Evolutionary conservation across 1,140 invertebrate genomes (phyloP).

Genomic region (Drosophila varians): DNA sequence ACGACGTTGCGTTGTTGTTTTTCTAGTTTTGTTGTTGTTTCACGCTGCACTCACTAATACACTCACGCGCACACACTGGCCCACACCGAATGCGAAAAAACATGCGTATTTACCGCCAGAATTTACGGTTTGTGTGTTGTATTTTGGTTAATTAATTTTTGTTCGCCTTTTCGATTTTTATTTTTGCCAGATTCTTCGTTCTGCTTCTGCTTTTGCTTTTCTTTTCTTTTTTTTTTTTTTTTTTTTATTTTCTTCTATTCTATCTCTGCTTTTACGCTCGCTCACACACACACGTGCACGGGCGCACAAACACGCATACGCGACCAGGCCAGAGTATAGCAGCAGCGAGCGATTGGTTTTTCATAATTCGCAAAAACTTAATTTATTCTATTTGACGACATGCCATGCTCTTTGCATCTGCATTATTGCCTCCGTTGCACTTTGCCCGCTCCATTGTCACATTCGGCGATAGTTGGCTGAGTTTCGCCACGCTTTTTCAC

Average conservation of each 20-base stretch:
- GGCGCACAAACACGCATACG: slow-evolving; percentile 21
- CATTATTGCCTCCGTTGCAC: slow-evolving; percentile 43
- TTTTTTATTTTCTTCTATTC: slow-evolving; percentile 36
- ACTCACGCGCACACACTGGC: slow-evolving; percentile 2
- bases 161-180: slow-evolving; percentile 50
- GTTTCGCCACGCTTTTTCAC: slow-evolving; percentile 45
- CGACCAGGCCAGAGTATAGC: slow-evolving; percentile 20
- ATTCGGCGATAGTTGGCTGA: neutral
- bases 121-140: slow-evolving; percentile 1
- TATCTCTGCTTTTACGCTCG: slow-evolving; percentile 31
- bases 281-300: slow-evolving; percentile 28
- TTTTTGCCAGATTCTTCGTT: slow-evolving; percentile 22
- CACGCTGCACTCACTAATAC: neutral
- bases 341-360: slow-evolving; percentile 71
- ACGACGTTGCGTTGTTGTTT: slow-evolving; percentile 62
- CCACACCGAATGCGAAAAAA: neutral
- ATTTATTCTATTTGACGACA: slow-evolving; percentile 61
- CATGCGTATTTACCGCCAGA: slow-evolving; percentile 48
- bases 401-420: slow-evolving; percentile 19
- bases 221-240: slow-evolving; percentile 1
- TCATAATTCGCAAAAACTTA: slow-evolving; percentile 73
- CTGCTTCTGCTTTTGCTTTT: slow-evolving; percentile 1
- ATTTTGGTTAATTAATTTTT: neutral
- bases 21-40: slow-evolving; percentile 37
- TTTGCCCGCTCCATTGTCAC: slow-evolving; percentile 52